phyloP scores from a whole-genome alignment of 92 coral and sea anemone genomes.

The Zoanthus gigantus region DNA sequence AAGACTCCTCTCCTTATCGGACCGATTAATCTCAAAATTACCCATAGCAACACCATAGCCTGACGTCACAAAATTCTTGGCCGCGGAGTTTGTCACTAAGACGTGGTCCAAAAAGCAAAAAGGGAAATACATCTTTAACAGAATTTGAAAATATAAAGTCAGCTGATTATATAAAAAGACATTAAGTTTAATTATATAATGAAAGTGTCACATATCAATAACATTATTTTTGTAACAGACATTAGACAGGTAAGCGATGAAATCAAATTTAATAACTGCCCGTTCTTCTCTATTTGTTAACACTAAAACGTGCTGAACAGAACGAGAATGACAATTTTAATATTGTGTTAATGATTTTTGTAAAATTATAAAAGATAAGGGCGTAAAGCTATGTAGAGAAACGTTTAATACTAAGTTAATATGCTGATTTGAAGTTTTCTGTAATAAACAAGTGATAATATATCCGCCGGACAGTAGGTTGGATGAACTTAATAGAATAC shows the following conservation, averaged over 20 bases:
- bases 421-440: too few relatives aligned
- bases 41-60: neutral
- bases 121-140: constrained; percentile 11
- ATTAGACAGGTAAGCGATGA: constrained; percentile 13
- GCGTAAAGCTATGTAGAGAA: too few relatives aligned
- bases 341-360: neutral
- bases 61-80: constrained; percentile 27
- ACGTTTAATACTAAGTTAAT: too few relatives aligned
- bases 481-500: too few relatives aligned
- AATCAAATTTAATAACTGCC: neutral
- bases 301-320: neutral
- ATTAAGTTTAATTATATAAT: constrained; percentile 25
- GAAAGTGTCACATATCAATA: constrained; percentile 43
- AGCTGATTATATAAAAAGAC: constrained; percentile 36
- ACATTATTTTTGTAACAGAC: constrained; percentile 34
- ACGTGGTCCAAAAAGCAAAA: too few relatives aligned
- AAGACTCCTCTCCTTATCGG: too few relatives aligned
- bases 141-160: constrained; percentile 11
- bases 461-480: too few relatives aligned
- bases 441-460: too few relatives aligned
- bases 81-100: constrained; percentile 10
- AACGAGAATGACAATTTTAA: neutral
- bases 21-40: neutral
- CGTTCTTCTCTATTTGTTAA: too few relatives aligned
- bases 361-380: neutral